Evolutionary conservation across 2,797 vertebrate genomes (phyloP), one percentile per base, ranked within the genome.

Genomic region (Microctenopoma steveboyesi): DNA sequence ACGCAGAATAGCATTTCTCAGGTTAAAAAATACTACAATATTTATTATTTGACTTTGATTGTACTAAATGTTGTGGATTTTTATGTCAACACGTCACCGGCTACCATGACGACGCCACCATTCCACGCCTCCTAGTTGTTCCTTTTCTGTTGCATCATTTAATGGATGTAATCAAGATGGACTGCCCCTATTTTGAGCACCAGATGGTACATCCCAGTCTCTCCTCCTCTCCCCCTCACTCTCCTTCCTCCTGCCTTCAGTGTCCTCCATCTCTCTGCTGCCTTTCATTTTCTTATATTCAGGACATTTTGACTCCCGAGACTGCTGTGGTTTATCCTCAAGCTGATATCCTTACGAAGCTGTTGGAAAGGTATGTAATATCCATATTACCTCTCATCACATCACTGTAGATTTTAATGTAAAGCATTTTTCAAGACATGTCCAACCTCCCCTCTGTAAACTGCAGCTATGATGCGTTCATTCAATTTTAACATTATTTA

Each of bases 211-310:
- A 67, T 83, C 69, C 94, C 93, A 77, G 72, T 79, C 76, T 89
- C 82, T 82, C 86, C 87, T 87, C 91, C 85, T 85, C 83, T 77
- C 63, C 62, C 42, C 83, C 56, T 63, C 30, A 57, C 62, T 88
- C 82, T 88, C 90, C 88, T 91, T 86, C 84, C 86, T 87, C 85
- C 76, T 88, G 73, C 83, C 81, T 74, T 78, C 90, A 85, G 89
- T 88, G 93, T 89, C 92, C 93, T 94, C 93, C 92, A 93, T 94
- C 93, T 87, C 88, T 93, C 74, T 63, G 74, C 74, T 88, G 81
- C 84, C 82, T 84, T 72, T 86, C 82, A 83, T 87, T 88, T 91
- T 85, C 78, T 69, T 48, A 77, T 86, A 80, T 86, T 92, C 72
- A 93, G 89, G 91, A 92, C 90, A 81, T 85, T 76, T 58, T 79